Conservation (phyloP, 92 coral and sea anemone species). For the Phenganax marumi region DNA sequence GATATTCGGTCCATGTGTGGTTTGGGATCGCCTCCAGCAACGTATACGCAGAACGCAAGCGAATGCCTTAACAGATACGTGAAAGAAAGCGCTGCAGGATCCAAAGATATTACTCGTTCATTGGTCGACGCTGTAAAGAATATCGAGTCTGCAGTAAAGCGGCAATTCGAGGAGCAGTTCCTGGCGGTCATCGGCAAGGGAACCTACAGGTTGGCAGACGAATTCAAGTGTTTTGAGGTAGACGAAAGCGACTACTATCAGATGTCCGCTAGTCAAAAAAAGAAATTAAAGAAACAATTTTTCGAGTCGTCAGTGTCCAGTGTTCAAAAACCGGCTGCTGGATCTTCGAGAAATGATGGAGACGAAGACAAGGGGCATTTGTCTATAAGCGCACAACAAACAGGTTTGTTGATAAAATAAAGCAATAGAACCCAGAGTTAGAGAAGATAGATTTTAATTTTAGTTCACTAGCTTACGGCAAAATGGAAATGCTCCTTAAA, state of each 20-base stretch:
- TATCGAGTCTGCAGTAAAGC: background rate
- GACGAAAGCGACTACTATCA: background rate
- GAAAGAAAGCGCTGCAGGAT: conserved; percentile 24
- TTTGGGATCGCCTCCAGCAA: conserved; percentile 26
- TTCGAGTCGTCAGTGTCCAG: conserved; percentile 18
- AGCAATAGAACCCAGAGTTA: too few relatives aligned
- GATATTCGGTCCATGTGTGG: conserved; percentile 36
- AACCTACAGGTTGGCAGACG: background rate
- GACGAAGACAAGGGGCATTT: background rate
- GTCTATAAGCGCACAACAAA: background rate
- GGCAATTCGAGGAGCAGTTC: conserved; percentile 25
- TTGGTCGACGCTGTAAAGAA: background rate
- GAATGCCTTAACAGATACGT: conserved; percentile 32
- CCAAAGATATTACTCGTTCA: conserved; percentile 20
- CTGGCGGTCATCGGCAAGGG: conserved; percentile 30
- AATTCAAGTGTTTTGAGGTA: conserved; percentile 15
- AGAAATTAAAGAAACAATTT: conserved; percentile 9
- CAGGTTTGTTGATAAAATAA: background rate
- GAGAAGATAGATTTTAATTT: too few relatives aligned
- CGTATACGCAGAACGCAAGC: conserved; percentile 39
- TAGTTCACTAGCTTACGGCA: background rate
- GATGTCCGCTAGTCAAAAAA: conserved; percentile 8
- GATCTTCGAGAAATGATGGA: background rate
- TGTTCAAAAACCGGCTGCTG: background rate
- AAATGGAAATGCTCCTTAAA: background rate